A percentile compares a stretch with the other conserved stretches of the same genome.
Evolutionary conservation across 1,140 invertebrate species (phyloP).

Genomic region (Apis cerana): DNA sequence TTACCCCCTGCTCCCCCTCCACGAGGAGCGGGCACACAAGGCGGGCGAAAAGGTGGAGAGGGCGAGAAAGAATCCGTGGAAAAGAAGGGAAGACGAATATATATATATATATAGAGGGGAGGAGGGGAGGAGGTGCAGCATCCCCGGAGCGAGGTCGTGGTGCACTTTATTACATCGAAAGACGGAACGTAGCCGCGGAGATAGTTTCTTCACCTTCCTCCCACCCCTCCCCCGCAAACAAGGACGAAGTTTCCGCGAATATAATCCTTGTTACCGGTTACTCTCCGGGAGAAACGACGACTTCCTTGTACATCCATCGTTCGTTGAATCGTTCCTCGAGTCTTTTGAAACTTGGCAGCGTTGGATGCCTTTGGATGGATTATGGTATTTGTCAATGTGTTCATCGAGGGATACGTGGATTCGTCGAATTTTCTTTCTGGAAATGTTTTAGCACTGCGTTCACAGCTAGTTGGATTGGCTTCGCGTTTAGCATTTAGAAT

Average conservation of each 20-base stretch:
- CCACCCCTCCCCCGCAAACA: background rate
- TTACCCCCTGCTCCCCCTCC: slow-evolving; percentile 72
- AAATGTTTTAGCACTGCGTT: no score
- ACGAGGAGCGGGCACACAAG: slow-evolving; percentile 63
- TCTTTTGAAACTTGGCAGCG: no score
- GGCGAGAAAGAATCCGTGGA: slow-evolving; percentile 40
- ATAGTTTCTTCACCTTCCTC: background rate
- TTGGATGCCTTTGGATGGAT: no score
- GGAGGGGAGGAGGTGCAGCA: slow-evolving; percentile 14
- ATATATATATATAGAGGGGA: slow-evolving; percentile 7
- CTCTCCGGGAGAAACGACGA: slow-evolving; percentile 5
- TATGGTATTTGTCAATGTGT: no score
- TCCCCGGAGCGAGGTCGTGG: background rate
- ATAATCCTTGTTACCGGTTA: slow-evolving; percentile 17
- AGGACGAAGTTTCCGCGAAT: slow-evolving; percentile 30
- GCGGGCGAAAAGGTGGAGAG: slow-evolving; percentile 37
- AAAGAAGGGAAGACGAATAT: slow-evolving; percentile 43
- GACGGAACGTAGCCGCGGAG: background rate
- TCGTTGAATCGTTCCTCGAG: no score
- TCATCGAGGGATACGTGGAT: no score
- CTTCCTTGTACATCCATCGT: no score
- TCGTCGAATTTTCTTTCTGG: no score
- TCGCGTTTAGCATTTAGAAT: no score
- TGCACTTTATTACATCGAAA: slow-evolving; percentile 51
- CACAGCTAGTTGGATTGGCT: no score